Base-by-base conservation (phyloP, 2,113 vertebrate genomes). In the Eclectus roratus region DNA sequence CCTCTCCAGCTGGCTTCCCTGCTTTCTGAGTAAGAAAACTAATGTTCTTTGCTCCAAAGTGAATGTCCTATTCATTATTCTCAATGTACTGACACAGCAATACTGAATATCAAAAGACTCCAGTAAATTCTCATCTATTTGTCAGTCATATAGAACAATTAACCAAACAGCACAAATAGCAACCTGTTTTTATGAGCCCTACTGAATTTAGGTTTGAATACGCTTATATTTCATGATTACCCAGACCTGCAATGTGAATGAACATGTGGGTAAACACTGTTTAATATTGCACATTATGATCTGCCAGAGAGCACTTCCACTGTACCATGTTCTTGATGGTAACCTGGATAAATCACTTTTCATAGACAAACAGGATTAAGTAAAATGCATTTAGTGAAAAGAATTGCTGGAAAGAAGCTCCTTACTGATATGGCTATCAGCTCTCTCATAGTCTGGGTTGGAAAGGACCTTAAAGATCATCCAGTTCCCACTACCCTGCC, bases 1-100 rank as follows among this genome's bases (percentile, higher is more conserved):
- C 65, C 72, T 92, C 83, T 96, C 93, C 92, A 90, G 90, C 85
- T 97, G 94, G 37, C 52, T 96, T 76, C 65, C 5, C 16, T 69
- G 39, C 88, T 93, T 91, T 52, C 56, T 76, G 41, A 28, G 55
- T 86, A 94, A 86, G 85, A 81, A 97, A 95, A 93, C 72, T 74
- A 81, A 94, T 94, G 95, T 88, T 94, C 90, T 90, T 81, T 6
- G 1, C 72, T 84, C 72, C 47, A 72, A 69, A 93, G 72, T 80
- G 61, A 71, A 68, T 76, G 85, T 93, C 80, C 56, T 90, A 71
- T 88, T 95, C 80, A 91, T 96, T 96, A 96, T 90, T 91, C 80
- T 90, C 88, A 86, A 88, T 81, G 77, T 84, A 68, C 68, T 86
- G 91, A 80, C 92, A 95, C 43, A 86, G 72, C 52, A 93, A 86